A percentile compares a stretch with the other conserved stretches of the same genome.
Conservation (phyloP, 35 echinoderm and acorn worm genomes). For the Apostichopus japonicus region DNA sequence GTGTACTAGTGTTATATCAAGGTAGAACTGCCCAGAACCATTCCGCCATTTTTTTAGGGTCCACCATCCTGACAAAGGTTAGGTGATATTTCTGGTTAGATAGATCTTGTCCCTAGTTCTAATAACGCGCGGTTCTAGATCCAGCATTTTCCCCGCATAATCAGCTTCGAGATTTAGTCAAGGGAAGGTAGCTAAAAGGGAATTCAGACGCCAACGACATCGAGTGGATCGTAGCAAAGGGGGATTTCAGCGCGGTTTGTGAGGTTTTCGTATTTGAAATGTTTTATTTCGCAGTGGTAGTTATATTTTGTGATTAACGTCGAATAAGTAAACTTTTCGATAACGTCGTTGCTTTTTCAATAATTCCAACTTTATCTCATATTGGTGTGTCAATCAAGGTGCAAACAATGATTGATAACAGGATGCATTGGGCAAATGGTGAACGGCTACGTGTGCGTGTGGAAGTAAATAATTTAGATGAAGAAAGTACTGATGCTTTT, state of each 20-base stretch:
- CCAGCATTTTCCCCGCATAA: slow-evolving; percentile 41
- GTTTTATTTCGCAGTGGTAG: background rate
- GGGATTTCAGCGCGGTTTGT: slow-evolving; percentile 40
- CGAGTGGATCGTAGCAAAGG: slow-evolving; percentile 2
- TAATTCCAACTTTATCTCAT: background rate
- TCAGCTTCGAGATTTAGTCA: slow-evolving; percentile 27
- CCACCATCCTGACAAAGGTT: slow-evolving; percentile 54
- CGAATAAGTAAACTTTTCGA: background rate
- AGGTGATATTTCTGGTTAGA: slow-evolving; percentile 27
- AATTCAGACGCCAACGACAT: slow-evolving; percentile 16
- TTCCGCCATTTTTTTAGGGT: slow-evolving; percentile 58
- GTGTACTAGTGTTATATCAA: background rate
- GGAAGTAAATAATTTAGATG: background rate
- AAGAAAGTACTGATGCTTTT: background rate
- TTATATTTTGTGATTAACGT: slow-evolving; percentile 9
- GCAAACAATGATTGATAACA: background rate
- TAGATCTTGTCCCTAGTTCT: slow-evolving; percentile 46
- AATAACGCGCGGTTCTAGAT: slow-evolving; percentile 42
- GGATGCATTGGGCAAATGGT: background rate
- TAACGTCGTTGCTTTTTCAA: background rate
- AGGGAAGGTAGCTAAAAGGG: background rate
- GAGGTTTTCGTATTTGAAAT: slow-evolving; percentile 4
- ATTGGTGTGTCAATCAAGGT: slow-evolving; percentile 6
- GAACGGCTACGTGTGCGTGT: background rate
- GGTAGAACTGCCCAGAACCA: slow-evolving; percentile 36